Conservation (phyloP, 1,140 invertebrate species). For the Colletes latitarsis region DNA sequence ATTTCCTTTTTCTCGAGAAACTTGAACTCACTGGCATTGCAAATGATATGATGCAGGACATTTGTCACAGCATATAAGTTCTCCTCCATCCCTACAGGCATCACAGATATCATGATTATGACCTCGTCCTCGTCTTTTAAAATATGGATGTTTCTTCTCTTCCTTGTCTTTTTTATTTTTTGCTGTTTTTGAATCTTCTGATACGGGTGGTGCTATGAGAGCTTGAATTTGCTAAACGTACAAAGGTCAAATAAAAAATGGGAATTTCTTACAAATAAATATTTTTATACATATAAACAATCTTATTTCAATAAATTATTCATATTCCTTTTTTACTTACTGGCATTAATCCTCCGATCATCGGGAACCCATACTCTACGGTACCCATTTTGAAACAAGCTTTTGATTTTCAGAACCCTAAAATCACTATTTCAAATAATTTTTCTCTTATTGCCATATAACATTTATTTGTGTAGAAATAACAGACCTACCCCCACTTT, state of each 20-base stretch:
- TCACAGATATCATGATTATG: slow-evolving; percentile 97
- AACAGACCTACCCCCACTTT: neutral
- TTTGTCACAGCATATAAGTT: slow-evolving; percentile 96
- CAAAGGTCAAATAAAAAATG: slow-evolving; percentile 3
- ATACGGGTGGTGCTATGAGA: slow-evolving; percentile 91
- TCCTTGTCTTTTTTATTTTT: slow-evolving; percentile 84
- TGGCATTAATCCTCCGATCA: slow-evolving; percentile 86
- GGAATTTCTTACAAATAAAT: slow-evolving; percentile 15
- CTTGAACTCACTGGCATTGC: slow-evolving; percentile 91
- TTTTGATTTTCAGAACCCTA: neutral
- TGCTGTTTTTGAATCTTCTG: slow-evolving; percentile 84
- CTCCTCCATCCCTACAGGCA: slow-evolving; percentile 95
- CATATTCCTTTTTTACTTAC: slow-evolving; percentile 78
- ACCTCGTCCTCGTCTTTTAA: slow-evolving; percentile 92
- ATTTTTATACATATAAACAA: slow-evolving; percentile 5
- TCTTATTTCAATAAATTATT: neutral
- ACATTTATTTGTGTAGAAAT: slow-evolving; percentile 14
- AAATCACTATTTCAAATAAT: neutral
- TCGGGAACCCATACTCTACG: slow-evolving; percentile 83
- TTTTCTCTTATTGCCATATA: neutral
- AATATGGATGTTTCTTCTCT: slow-evolving; percentile 89
- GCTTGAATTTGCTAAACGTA: slow-evolving; percentile 90
- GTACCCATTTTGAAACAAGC: slow-evolving; percentile 74
- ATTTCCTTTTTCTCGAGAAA: slow-evolving; percentile 12
- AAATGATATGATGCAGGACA: slow-evolving; percentile 97